These are phyloP conservation scores for Hypotaenidia okinawae DNA, from an alignment of 2,797 vertebrate genomes.

Conservation along the genomic window DNA sequence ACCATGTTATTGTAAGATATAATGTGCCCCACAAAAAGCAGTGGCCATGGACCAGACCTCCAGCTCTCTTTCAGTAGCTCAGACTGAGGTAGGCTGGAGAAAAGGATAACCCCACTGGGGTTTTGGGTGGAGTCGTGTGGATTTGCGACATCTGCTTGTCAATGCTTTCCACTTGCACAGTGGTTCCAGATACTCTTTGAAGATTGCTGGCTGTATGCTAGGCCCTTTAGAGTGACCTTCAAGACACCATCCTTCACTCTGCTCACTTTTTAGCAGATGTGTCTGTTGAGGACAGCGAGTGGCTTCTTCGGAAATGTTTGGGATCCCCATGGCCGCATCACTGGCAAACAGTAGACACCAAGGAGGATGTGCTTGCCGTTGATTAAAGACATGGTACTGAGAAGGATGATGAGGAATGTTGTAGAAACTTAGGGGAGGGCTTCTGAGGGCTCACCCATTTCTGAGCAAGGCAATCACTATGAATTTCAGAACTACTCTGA, in stretches of 20 bases:
- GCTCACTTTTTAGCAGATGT: too few species aligned
- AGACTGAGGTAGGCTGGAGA: neutral
- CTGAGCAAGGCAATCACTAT: neutral
- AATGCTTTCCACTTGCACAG: neutral
- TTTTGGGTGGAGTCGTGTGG: neutral
- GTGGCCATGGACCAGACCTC: neutral
- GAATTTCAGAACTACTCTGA: neutral
- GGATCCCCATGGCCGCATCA: neutral
- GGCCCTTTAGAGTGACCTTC: neutral
- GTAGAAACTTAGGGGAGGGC: neutral
- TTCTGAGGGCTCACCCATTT: neutral
- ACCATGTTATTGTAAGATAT: neutral
- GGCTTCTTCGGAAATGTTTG: neutral
- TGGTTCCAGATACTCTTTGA: neutral
- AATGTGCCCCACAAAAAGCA: neutral
- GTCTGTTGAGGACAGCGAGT: neutral
- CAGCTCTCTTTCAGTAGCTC: neutral
- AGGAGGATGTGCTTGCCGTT: neutral
- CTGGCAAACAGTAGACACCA: neutral
- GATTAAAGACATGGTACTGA: neutral
- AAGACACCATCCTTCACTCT: neutral
- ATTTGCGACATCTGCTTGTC: neutral
- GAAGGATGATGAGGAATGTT: rapidly evolving
- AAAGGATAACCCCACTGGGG: neutral
- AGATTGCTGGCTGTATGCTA: neutral